phyloP scores from a whole-genome alignment of 2,888 invertebrate genomes.

The Hyalella azteca region DNA sequence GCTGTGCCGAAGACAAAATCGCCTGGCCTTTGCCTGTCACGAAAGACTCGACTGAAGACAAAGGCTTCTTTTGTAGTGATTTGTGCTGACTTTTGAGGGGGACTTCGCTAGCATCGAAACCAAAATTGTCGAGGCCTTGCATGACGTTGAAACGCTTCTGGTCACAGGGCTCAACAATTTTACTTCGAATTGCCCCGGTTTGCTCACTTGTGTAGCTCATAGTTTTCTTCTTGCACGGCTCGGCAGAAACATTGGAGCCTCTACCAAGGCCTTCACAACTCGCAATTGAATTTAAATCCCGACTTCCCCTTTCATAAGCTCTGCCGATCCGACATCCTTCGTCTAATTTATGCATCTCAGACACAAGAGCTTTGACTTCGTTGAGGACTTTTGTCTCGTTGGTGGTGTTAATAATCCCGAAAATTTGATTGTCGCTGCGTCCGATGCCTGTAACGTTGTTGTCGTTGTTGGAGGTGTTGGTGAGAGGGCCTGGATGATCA shows the following conservation, averaged over 20 bases:
- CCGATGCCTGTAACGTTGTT: neutral
- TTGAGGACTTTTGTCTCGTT: neutral
- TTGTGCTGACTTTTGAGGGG: neutral
- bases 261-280: no score
- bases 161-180: neutral
- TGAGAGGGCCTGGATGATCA: neutral
- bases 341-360: constrained; percentile 10
- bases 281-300: neutral
- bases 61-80: neutral
- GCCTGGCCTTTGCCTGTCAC: neutral
- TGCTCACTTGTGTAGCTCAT: neutral
- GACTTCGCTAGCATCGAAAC: neutral
- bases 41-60: neutral
- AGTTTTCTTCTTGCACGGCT: no score
- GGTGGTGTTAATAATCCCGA: neutral
- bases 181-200: neutral
- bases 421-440: neutral
- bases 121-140: neutral
- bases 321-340: constrained; percentile 12
- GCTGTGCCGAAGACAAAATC: neutral
- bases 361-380: neutral
- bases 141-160: neutral
- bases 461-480: neutral
- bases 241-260: neutral
- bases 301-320: neutral